Evolutionary conservation across 2,888 invertebrate species (phyloP).

Genomic region (Drosophila meridionalis): DNA sequence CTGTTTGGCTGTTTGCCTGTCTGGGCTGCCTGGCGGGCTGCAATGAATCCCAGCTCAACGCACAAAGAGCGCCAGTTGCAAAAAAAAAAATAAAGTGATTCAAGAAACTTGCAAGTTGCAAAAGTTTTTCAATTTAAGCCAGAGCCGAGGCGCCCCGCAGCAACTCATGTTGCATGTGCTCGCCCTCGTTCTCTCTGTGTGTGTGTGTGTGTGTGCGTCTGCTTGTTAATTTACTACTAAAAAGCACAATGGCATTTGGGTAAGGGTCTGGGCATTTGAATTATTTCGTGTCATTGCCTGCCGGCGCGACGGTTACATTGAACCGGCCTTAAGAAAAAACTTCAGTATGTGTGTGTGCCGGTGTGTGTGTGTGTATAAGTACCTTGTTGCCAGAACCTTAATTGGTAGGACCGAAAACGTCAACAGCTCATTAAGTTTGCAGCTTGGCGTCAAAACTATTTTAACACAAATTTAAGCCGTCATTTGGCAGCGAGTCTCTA

Average conservation of each 20-base stretch:
- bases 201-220: constrained; percentile 25
- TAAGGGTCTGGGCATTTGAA: constrained; percentile 53
- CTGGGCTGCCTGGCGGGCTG: constrained; percentile 45
- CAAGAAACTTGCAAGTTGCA: constrained; percentile 68
- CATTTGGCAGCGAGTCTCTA: constrained; percentile 20
- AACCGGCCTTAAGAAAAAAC: constrained; percentile 31
- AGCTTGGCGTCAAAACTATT: constrained; percentile 51
- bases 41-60: constrained; percentile 60
- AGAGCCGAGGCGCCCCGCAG: constrained; percentile 13
- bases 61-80: constrained; percentile 18
- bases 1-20: constrained; percentile 37
- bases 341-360: neutral
- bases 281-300: constrained; percentile 68
- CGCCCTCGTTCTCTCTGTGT: constrained; percentile 4
- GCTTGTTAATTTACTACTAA: constrained; percentile 73
- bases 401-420: constrained; percentile 53
- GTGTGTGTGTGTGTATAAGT: constrained; percentile 15
- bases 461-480: constrained; percentile 60
- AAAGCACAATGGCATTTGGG: constrained; percentile 58
- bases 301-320: constrained; percentile 47
- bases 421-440: constrained; percentile 68
- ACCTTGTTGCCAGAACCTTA: constrained; percentile 39
- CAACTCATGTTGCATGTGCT: constrained; percentile 24
- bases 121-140: constrained; percentile 77
- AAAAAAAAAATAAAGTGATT: constrained; percentile 34